Percentiles rank a stretch among this genome's conserved stretches.
These are phyloP conservation scores for Cephus rjabovi DNA, from an alignment of 2,888 invertebrate genomes.

Conservation along the genomic window DNA sequence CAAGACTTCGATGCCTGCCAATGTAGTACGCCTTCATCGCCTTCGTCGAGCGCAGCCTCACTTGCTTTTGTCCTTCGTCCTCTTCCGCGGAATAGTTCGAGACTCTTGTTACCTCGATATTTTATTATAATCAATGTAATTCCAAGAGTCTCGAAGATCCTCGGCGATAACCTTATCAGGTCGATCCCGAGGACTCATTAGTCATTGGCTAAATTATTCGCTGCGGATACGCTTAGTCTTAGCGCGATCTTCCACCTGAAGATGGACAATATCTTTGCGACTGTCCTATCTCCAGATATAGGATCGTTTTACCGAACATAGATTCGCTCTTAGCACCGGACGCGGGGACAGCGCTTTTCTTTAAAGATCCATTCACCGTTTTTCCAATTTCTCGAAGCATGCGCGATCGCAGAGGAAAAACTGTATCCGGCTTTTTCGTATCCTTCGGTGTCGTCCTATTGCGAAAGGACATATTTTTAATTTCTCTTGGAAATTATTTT, in stretches of 20 bases:
- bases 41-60: conserved; percentile 26
- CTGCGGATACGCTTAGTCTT: not conserved
- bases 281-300: conserved; percentile 26
- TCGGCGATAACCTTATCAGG: not conserved
- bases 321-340: conserved; percentile 43
- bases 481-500: not conserved
- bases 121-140: not conserved
- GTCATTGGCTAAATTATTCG: not conserved
- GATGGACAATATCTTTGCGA: conserved; percentile 39
- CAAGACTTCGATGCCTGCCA: conserved; percentile 48
- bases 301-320: conserved; percentile 39
- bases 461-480: not conserved
- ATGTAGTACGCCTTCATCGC: conserved; percentile 40
- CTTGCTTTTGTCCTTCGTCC: conserved; percentile 20
- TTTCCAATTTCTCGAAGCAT: conserved; percentile 5
- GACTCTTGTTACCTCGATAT: not conserved
- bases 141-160: not conserved
- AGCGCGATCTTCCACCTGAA: not conserved
- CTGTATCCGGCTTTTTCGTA: not conserved
- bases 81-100: not conserved
- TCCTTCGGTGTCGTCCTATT: not conserved
- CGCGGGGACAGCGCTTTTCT: not conserved
- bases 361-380: conserved; percentile 13
- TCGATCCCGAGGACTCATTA: not conserved
- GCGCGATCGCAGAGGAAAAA: not conserved